Evolutionary conservation across 1,140 invertebrate species (phyloP).

Genomic region (Sipha flava): DNA sequence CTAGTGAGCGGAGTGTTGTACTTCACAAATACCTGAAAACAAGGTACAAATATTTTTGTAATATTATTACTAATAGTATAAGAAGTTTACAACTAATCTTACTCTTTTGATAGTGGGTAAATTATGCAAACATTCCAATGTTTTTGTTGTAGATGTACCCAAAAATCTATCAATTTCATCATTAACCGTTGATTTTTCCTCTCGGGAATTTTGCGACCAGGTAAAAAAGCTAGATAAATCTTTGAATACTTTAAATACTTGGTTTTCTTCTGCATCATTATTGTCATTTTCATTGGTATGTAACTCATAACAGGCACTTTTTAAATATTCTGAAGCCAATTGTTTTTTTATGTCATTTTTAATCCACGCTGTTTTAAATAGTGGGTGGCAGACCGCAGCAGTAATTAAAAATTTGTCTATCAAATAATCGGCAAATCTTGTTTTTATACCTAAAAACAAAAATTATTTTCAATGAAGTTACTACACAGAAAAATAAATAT

Average conservation of each 20-base stretch:
- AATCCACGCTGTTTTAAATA: background rate
- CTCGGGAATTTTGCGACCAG: background rate
- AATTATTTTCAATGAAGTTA: no score
- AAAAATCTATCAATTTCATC: background rate
- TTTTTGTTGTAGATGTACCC: background rate
- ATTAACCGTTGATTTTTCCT: background rate
- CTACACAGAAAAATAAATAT: no score
- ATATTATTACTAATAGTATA: no score
- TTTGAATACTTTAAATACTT: background rate
- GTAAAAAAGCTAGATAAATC: background rate
- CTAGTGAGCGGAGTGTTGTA: no score
- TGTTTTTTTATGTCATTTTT: background rate
- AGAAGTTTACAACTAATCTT: no score
- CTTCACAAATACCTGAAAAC: no score
- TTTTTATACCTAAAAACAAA: background rate
- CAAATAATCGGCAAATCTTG: background rate
- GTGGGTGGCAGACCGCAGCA: background rate
- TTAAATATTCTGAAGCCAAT: background rate
- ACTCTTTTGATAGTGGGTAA: no score
- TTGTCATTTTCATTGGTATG: background rate
- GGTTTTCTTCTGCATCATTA: background rate
- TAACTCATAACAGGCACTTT: background rate
- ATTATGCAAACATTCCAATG: no score
- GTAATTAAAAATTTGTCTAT: background rate
- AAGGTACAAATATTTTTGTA: no score